phyloP scores from a whole-genome alignment of 2,113 vertebrate species.

The Typhlomys cinereus region DNA sequence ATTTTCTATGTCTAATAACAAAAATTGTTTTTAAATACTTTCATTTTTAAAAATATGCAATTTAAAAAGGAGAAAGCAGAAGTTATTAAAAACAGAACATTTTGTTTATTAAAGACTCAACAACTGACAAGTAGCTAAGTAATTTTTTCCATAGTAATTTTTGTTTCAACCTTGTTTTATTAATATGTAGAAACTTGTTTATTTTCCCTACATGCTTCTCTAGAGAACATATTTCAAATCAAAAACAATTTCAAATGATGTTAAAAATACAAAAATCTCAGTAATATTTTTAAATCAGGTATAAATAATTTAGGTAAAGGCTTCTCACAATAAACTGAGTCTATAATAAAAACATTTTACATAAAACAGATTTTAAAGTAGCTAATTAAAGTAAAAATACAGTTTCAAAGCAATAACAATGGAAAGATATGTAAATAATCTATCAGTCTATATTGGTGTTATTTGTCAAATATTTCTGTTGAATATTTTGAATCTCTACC shows the following conservation, averaged over 20 bases:
- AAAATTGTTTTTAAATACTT: background rate
- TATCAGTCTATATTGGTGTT: background rate
- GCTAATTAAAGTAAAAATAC: background rate
- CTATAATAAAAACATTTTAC: background rate
- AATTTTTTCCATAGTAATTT: background rate
- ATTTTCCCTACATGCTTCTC: background rate
- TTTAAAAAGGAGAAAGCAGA: background rate
- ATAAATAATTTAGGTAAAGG: constrained; percentile 1
- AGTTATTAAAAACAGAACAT: background rate
- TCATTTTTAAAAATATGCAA: background rate
- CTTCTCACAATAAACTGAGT: background rate
- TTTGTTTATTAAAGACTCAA: background rate
- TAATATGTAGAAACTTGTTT: background rate
- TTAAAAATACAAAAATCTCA: constrained; percentile 19
- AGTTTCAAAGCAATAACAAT: background rate
- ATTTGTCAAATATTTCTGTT: background rate
- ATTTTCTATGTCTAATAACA: background rate
- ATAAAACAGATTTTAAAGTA: constrained; percentile 21
- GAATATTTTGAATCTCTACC: background rate
- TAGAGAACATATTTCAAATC: background rate
- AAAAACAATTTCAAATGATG: background rate
- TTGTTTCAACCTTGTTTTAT: background rate
- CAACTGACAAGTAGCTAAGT: background rate
- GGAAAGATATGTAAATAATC: background rate
- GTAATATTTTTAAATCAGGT: background rate